Base-by-base conservation (phyloP, 2,888 invertebrate genomes). In the Tenodera sinensis region DNA sequence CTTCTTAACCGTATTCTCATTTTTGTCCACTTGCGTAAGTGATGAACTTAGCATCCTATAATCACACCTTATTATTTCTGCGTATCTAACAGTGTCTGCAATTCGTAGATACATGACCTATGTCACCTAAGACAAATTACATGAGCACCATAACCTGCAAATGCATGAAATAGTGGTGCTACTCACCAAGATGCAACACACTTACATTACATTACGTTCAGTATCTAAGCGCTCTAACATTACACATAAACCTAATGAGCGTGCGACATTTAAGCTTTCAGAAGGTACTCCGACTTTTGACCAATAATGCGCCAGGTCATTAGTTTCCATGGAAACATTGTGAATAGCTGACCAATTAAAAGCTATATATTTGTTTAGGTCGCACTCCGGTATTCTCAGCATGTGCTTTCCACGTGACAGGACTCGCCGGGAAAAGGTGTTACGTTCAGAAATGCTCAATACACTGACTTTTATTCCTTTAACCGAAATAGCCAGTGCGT, bases 1-100 rank as follows among this genome's bases (percentile, higher is more conserved):
- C 92, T 93, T 92, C 93, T 94, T 92, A 89, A 92, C 90, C 83
- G 92, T 83, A 88, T 88, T 92, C 88, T 90, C 84, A 83, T 28
- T 88, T 20, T 83, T 54, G 15, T n/a, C 28, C 4, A 20, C 83
- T 30, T 30, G 82, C n/a, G n/a, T 25, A 12, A 25, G n/a, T 42
- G 47, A 27, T 8, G 84, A 28, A 71, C 54, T 89, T 71, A 81
- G 28, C 6, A 82, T 71, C 34, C 88, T 85, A 83, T 27, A 34
- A 25, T 47, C 47, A 28, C 12, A 25, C 71, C 7, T 83, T 28
- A 88, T 47, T n/a, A 88, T 12, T 42, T 2, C 4, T 85, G 34
- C 2, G n/a, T 47, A 54, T 12, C 12, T 42, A 7, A 27, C 20
- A 2, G 28, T 85, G n/a, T 71, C 14, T 6, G 20, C 6, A 71